phyloP scores from a whole-genome alignment of 2,888 invertebrate genomes.

The Clistopyga incitator region DNA sequence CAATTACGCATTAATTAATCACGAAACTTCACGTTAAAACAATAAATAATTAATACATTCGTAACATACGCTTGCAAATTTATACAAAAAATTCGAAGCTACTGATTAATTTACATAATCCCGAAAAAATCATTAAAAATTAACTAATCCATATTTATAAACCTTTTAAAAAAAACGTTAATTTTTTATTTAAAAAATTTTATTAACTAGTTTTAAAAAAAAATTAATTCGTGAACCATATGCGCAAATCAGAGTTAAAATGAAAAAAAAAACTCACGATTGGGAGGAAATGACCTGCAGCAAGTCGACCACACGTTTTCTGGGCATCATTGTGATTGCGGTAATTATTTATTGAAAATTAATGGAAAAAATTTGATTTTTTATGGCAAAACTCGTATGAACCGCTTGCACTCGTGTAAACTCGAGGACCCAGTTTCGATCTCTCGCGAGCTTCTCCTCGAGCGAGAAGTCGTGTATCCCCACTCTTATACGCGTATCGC shows the following conservation, averaged over 20 bases:
- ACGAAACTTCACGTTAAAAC: not conserved
- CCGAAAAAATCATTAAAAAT: not conserved
- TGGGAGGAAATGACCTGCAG: conserved; percentile 88
- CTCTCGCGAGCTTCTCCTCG: conserved; percentile 29
- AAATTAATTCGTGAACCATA: conserved; percentile 10
- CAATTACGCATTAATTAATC: not conserved
- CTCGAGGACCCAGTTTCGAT: conserved; percentile 25
- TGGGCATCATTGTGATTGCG: conserved; percentile 83
- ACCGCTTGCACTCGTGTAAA: conserved; percentile 35
- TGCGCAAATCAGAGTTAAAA: conserved; percentile 24
- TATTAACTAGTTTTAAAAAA: not conserved
- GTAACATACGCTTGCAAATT: not conserved
- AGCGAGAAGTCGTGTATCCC: conserved; percentile 47
- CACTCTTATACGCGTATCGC: conserved; percentile 47
- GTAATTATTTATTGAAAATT: conserved; percentile 3
- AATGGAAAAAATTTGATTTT: conserved; percentile 32
- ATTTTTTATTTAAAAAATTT: too few relatives aligned
- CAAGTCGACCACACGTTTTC: conserved; percentile 88
- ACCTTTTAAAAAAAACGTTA: not conserved
- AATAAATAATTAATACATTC: not conserved
- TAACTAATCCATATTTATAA: not conserved
- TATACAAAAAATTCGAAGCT: not conserved
- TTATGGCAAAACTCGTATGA: conserved; percentile 21
- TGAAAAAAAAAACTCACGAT: conserved; percentile 87
- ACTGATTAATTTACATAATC: not conserved